Percentiles rank a stretch among this genome's conserved stretches.
Evolutionary conservation across 2,797 vertebrate genomes (phyloP).

Genomic region (Dallia pectoralis): DNA sequence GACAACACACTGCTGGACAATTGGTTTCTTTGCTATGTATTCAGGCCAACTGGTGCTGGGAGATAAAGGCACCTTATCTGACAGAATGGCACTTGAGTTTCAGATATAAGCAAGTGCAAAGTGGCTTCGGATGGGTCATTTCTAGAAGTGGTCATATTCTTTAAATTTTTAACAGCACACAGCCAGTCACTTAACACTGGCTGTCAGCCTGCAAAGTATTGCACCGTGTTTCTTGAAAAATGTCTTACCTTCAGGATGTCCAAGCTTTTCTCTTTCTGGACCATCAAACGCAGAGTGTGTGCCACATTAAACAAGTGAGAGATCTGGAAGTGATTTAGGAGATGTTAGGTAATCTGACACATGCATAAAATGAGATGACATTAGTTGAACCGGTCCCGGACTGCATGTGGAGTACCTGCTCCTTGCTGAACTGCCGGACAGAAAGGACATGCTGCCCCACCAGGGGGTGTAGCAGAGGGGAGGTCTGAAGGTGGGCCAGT

Average conservation of each 20-base stretch:
- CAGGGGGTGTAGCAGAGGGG: slow-evolving; percentile 82
- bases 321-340: slow-evolving; percentile 71
- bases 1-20: not conserved
- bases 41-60: not conserved
- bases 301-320: slow-evolving; percentile 95
- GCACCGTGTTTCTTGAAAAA: not conserved
- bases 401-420: slow-evolving; percentile 78
- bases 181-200: not conserved
- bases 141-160: not conserved
- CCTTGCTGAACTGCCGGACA: slow-evolving; percentile 92
- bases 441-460: slow-evolving; percentile 92
- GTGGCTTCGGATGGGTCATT: not conserved
- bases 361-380: not conserved
- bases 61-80: not conserved
- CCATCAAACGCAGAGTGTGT: slow-evolving; percentile 87
- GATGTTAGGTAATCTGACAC: not conserved
- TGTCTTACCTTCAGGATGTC: slow-evolving; percentile 89
- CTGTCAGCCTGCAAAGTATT: not conserved
- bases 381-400: not conserved
- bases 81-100: not conserved
- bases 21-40: not conserved
- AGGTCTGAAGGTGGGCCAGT: slow-evolving; percentile 79
- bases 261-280: slow-evolving; percentile 91
- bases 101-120: not conserved
- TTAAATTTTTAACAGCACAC: not conserved